Evolutionary conservation across 2,113 vertebrate genomes (phyloP).

Genomic region (Oreotrochilus melanogaster): DNA sequence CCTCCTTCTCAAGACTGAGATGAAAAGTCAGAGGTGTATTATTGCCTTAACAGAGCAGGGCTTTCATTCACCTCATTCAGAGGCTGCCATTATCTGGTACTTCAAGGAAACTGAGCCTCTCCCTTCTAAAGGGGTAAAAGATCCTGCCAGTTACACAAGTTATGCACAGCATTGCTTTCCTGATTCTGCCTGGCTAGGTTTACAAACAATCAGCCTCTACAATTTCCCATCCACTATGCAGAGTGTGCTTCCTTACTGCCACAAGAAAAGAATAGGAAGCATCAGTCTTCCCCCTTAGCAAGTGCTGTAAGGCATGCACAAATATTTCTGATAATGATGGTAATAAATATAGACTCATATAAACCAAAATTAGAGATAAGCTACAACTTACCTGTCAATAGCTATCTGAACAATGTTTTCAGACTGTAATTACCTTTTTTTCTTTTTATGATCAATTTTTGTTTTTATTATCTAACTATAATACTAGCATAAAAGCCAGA

Average conservation of each 20-base stretch:
- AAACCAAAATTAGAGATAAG: not conserved
- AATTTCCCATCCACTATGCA: not conserved
- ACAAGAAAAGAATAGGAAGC: rapidly evolving
- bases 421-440: not conserved
- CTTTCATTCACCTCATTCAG: not conserved
- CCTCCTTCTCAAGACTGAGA: not conserved
- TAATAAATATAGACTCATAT: not conserved
- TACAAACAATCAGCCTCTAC: not conserved
- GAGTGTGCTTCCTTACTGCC: not conserved
- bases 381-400: not conserved
- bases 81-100: not conserved
- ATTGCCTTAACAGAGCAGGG: not conserved
- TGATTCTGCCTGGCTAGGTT: not conserved
- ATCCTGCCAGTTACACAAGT: not conserved
- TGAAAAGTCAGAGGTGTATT: not conserved
- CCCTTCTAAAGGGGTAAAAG: not conserved
- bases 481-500: not conserved
- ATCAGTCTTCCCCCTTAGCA: not conserved
- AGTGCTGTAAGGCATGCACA: not conserved
- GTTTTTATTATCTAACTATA: not conserved
- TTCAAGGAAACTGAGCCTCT: not conserved
- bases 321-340: not conserved
- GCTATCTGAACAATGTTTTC: not conserved
- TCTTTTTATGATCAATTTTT: not conserved
- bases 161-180: not conserved